phyloP scores from a whole-genome alignment of 1,140 invertebrate genomes.

The Diprion similis region DNA sequence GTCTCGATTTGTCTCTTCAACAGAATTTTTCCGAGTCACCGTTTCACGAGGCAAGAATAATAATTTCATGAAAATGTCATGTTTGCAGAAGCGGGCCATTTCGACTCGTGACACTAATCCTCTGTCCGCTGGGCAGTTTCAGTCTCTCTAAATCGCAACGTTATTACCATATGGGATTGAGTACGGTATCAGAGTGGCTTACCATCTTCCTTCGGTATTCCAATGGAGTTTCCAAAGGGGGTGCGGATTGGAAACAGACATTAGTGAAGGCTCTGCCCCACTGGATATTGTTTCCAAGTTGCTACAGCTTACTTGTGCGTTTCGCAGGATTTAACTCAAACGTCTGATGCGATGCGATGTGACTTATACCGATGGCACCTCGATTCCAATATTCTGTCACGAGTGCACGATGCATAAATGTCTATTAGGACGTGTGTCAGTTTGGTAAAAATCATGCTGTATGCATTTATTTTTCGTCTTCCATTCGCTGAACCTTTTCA shows the following conservation, averaged over 20 bases:
- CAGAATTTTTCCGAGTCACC: background rate
- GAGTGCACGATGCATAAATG: background rate
- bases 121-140: constrained; percentile 44
- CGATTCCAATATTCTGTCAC: background rate
- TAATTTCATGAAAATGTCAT: background rate
- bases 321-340: constrained; percentile 53
- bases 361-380: background rate
- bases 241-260: constrained; percentile 16
- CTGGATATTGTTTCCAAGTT: constrained; percentile 25
- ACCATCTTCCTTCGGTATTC: constrained; percentile 16
- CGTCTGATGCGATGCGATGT: constrained; percentile 33
- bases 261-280: constrained; percentile 8
- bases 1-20: no score
- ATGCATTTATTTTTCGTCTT: no score
- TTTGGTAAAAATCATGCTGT: no score
- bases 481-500: no score
- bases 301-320: constrained; percentile 39
- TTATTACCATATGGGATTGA: constrained; percentile 26
- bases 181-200: no score
- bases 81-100: background rate
- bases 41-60: background rate
- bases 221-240: constrained; percentile 31
- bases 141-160: constrained; percentile 10
- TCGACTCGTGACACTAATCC: constrained; percentile 49
- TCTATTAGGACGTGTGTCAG: no score